phyloP scores from a whole-genome alignment of 2,888 invertebrate species.

The Orthonevra nobilis region DNA sequence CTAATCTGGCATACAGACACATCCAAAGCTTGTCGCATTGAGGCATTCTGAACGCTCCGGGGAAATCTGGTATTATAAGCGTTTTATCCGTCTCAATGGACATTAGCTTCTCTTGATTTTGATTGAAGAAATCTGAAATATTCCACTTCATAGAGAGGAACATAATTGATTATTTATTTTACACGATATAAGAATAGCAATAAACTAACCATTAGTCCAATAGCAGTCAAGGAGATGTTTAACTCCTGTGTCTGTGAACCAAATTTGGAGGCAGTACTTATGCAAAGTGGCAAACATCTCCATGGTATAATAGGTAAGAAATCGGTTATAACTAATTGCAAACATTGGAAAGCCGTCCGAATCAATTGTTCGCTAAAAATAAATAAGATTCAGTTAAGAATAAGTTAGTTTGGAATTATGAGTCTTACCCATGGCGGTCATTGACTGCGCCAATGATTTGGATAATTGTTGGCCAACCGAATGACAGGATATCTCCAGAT shows the following conservation, averaged over 20 bases:
- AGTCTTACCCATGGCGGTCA: slow-evolving; percentile 90
- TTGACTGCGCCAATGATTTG: slow-evolving; percentile 97
- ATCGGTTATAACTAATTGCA: slow-evolving; percentile 97
- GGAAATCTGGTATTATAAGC: slow-evolving; percentile 90
- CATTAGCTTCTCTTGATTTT: slow-evolving; percentile 93
- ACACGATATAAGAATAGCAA: neutral
- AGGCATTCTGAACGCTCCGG: slow-evolving; percentile 90
- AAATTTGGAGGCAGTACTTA: slow-evolving; percentile 96
- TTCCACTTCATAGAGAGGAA: slow-evolving; percentile 89
- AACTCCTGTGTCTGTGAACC: slow-evolving; percentile 97
- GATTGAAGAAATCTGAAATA: slow-evolving; percentile 97
- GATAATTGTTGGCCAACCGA: slow-evolving; percentile 97
- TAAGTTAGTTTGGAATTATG: neutral
- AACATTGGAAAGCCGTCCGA: slow-evolving; percentile 96
- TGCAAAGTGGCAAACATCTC: slow-evolving; percentile 92
- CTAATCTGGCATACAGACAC: slow-evolving; percentile 93
- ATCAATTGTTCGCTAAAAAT: slow-evolving; percentile 90
- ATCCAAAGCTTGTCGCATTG: slow-evolving; percentile 97
- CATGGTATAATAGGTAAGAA: slow-evolving; percentile 95
- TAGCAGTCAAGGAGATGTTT: slow-evolving; percentile 97
- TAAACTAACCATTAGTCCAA: slow-evolving; percentile 92
- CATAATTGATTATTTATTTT: slow-evolving; percentile 5
- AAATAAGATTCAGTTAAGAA: neutral
- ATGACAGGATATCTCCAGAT: slow-evolving; percentile 93
- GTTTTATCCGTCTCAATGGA: slow-evolving; percentile 87